These are phyloP conservation scores for Drymonia ruficornis DNA, from an alignment of 2,888 invertebrate genomes.

Conservation along the genomic window DNA sequence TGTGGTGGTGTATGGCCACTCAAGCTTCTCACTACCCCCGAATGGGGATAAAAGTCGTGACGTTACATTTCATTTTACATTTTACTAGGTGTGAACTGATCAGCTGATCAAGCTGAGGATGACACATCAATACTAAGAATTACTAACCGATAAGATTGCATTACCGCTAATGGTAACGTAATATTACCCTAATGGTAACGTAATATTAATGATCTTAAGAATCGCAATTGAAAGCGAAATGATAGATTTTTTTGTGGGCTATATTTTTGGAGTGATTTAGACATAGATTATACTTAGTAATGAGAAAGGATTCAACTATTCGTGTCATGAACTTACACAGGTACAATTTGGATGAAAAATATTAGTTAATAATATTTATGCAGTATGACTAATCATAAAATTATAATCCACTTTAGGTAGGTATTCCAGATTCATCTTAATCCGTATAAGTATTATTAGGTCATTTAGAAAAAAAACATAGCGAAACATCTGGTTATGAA, in stretches of 20 bases:
- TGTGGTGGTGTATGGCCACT: too few species aligned
- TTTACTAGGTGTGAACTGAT: too few species aligned
- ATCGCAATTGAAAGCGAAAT: conserved; percentile 6
- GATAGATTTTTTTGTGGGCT: conserved; percentile 8
- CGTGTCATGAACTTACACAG: conserved; percentile 1
- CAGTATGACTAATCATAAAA: too few species aligned
- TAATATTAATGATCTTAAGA: conserved; percentile 35
- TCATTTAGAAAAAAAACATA: too few species aligned
- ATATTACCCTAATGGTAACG: conserved; percentile 19
- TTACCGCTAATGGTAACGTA: conserved; percentile 29
- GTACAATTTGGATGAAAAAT: conserved; percentile 4
- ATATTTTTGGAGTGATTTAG: conserved; percentile 8
- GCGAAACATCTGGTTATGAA: too few species aligned
- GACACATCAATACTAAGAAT: conserved; percentile 37
- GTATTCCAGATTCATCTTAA: too few species aligned
- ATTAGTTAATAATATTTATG: too few species aligned
- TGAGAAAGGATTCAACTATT: conserved; percentile 8
- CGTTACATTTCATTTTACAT: too few species aligned
- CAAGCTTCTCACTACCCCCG: too few species aligned
- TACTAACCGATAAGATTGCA: conserved; percentile 37
- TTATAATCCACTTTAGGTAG: too few species aligned
- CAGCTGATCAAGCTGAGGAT: conserved; percentile 22
- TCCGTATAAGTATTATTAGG: too few species aligned
- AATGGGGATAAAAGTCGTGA: too few species aligned
- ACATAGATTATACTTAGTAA: background rate